Conservation (phyloP, 2,888 invertebrate species). For the Gymnosoma rotundatum region DNA sequence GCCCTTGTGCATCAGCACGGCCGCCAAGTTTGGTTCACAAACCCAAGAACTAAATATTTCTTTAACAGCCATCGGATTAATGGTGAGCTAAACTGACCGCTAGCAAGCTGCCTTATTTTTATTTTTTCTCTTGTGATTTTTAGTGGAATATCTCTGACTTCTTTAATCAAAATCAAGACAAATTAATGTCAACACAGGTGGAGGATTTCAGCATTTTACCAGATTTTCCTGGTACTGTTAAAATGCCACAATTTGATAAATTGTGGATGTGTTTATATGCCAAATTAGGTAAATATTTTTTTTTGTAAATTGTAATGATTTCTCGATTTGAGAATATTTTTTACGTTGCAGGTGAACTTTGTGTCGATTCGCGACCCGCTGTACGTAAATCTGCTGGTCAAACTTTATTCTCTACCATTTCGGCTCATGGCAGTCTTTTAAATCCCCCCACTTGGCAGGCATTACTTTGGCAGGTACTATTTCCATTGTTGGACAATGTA, state of each 20-base stretch:
- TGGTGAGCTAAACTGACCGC: constrained; percentile 85
- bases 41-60: constrained; percentile 98
- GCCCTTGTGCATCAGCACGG: constrained; percentile 94
- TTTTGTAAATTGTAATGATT: not conserved
- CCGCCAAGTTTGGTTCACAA: constrained; percentile 97
- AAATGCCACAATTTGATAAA: constrained; percentile 94
- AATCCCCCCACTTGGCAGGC: constrained; percentile 96
- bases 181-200: constrained; percentile 88
- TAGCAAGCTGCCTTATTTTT: not conserved
- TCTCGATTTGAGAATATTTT: not conserved
- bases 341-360: constrained; percentile 87
- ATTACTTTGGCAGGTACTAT: constrained; percentile 96
- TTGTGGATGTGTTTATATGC: constrained; percentile 98
- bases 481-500: constrained; percentile 97
- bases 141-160: constrained; percentile 99
- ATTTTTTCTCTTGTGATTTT: constrained; percentile 79
- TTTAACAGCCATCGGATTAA: constrained; percentile 96
- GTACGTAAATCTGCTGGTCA: constrained; percentile 98
- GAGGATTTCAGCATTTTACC: constrained; percentile 91
- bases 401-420: constrained; percentile 98
- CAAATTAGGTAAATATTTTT: constrained; percentile 84
- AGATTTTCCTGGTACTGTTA: constrained; percentile 91
- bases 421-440: constrained; percentile 95
- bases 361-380: constrained; percentile 97
- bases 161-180: constrained; percentile 96